Percentiles rank a stretch among this genome's conserved stretches.
Conservation (phyloP, 64 coral and sea anemone genomes). For the Montipora cactus region DNA sequence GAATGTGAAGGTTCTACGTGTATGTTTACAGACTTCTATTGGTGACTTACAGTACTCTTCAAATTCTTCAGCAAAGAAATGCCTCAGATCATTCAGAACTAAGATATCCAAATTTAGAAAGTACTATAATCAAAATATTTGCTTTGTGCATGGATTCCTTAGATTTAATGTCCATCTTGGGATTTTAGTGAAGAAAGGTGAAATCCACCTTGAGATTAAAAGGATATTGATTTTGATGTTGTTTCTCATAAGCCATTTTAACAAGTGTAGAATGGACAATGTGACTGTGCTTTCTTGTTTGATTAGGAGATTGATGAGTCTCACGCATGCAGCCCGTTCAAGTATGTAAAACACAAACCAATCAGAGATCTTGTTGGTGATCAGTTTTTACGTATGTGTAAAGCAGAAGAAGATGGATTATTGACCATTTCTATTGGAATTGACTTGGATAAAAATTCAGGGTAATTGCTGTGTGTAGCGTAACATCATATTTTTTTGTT, state of each 20-base stretch:
- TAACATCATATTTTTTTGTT: no score
- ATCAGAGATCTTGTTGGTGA: slow-evolving; percentile 89
- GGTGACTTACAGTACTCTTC: no score
- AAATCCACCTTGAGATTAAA: background rate
- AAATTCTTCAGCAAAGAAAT: no score
- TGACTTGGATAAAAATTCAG: slow-evolving; percentile 81
- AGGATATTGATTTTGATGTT: background rate
- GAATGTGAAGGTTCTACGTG: no score
- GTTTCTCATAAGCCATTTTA: background rate
- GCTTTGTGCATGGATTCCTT: no score
- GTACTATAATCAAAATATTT: no score
- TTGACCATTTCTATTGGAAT: slow-evolving; percentile 79
- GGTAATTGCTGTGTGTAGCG: background rate
- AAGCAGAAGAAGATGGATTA: slow-evolving; percentile 87
- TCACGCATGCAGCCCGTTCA: slow-evolving; percentile 83
- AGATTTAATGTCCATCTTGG: no score
- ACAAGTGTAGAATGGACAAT: background rate
- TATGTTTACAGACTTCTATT: no score
- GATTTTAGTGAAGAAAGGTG: slow-evolving; percentile 53
- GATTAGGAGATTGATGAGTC: slow-evolving; percentile 95
- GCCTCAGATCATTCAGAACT: no score
- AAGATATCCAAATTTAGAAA: no score
- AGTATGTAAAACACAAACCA: slow-evolving; percentile 95
- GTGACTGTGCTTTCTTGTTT: background rate
- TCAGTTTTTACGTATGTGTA: slow-evolving; percentile 81